phyloP scores from a whole-genome alignment of 2,113 vertebrate species.

The Lynx canadensis region DNA sequence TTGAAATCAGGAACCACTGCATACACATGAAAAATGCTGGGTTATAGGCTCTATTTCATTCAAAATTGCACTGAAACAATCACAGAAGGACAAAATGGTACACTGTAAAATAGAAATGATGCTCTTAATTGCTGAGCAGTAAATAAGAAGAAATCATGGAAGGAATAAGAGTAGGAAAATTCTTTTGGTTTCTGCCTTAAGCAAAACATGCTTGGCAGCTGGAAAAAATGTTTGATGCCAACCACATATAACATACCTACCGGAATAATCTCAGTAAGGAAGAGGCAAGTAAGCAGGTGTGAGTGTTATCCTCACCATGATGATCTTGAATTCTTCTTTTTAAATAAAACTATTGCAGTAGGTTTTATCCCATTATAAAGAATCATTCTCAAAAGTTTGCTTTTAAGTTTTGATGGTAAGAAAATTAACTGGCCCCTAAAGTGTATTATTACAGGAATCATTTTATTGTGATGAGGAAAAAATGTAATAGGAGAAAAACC shows the following conservation, averaged over 20 bases:
- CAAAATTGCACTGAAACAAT: conserved; percentile 48
- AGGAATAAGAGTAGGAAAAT: neutral
- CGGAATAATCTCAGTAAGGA: neutral
- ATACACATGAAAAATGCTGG: conserved; percentile 25
- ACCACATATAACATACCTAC: neutral
- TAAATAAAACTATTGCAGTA: neutral
- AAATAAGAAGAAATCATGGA: neutral
- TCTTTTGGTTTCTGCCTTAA: neutral
- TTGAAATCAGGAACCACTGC: conserved; percentile 38
- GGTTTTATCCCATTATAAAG: neutral
- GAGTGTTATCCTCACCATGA: neutral
- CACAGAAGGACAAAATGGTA: neutral
- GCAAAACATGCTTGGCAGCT: neutral
- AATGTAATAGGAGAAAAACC: neutral
- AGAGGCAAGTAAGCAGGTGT: neutral
- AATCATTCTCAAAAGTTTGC: neutral
- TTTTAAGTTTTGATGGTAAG: neutral
- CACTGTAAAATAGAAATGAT: neutral
- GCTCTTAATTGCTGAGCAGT: conserved; percentile 25
- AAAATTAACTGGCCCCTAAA: neutral
- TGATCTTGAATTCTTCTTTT: neutral
- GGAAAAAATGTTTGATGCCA: neutral
- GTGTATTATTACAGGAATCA: neutral
- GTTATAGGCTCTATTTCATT: neutral
- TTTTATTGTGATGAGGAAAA: conserved; percentile 23